Evolutionary conservation across 1,140 invertebrate genomes (phyloP).

Genomic region (Macrobrachium nipponense): DNA sequence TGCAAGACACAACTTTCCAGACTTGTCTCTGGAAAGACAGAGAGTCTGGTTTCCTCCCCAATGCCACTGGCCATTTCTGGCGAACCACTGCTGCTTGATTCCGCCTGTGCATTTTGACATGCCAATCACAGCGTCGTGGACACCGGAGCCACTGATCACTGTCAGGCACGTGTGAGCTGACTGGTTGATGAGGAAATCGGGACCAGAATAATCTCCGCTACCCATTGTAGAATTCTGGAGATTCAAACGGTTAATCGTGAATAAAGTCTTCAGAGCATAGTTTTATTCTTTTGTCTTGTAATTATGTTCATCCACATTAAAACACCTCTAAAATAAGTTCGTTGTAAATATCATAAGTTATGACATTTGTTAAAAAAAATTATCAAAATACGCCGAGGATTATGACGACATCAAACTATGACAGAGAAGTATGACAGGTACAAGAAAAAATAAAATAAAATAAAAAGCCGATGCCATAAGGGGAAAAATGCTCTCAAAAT

Average conservation of each 20-base stretch:
- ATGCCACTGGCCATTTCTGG: constrained; percentile 7
- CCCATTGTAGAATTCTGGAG: neutral
- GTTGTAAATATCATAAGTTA: too few relatives aligned
- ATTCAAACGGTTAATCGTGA: neutral
- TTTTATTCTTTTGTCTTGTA: too few relatives aligned
- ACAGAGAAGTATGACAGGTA: too few relatives aligned
- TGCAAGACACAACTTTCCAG: neutral
- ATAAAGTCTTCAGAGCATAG: neutral
- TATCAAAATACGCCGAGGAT: too few relatives aligned
- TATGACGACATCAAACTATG: too few relatives aligned
- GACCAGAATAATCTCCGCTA: neutral
- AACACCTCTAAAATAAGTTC: too few relatives aligned
- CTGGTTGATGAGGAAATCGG: constrained; percentile 39
- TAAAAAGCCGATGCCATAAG: too few relatives aligned
- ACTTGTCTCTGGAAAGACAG: constrained; percentile 10
- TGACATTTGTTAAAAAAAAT: too few relatives aligned
- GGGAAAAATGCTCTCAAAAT: too few relatives aligned
- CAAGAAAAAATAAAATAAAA: too few relatives aligned
- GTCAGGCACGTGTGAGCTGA: constrained; percentile 34
- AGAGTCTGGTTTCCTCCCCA: constrained; percentile 31
- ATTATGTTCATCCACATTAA: too few relatives aligned
- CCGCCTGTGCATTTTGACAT: constrained; percentile 14
- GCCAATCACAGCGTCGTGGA: constrained; percentile 29
- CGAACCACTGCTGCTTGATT: constrained; percentile 31
- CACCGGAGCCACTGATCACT: constrained; percentile 21